Evolutionary conservation across 2,888 invertebrate species (phyloP).

Genomic region (Exephanes ischioxanthus): DNA sequence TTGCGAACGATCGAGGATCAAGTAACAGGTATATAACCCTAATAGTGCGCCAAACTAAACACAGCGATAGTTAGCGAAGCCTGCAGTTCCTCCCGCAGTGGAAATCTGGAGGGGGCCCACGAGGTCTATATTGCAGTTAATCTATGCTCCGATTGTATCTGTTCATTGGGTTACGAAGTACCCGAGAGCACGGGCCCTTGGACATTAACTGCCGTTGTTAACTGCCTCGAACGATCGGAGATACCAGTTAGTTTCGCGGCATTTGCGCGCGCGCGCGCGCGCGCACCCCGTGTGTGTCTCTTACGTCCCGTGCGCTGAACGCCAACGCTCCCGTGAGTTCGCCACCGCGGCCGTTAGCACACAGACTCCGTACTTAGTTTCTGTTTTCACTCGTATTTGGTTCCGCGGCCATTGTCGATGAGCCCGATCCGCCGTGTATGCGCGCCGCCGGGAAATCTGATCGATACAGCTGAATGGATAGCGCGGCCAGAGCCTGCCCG

Average conservation of each 20-base stretch:
- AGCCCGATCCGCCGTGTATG: neutral
- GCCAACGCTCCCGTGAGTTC: slow-evolving; percentile 16
- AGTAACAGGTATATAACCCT: slow-evolving; percentile 17
- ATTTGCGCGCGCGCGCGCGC: slow-evolving; percentile 73
- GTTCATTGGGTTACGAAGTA: slow-evolving; percentile 83
- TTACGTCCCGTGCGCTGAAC: slow-evolving; percentile 46
- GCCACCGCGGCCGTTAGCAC: neutral
- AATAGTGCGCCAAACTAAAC: slow-evolving; percentile 14
- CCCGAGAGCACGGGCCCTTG: slow-evolving; percentile 80
- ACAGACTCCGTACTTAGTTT: slow-evolving; percentile 16
- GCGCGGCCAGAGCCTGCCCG: neutral
- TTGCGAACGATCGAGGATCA: slow-evolving; percentile 26
- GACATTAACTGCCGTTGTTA: slow-evolving; percentile 84
- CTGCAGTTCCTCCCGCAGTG: slow-evolving; percentile 15
- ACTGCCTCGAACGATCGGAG: slow-evolving; percentile 82
- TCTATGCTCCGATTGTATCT: slow-evolving; percentile 84
- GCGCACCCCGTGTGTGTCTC: slow-evolving; percentile 65
- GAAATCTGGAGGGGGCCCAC: slow-evolving; percentile 63
- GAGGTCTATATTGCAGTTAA: slow-evolving; percentile 84
- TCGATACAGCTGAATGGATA: slow-evolving; percentile 31
- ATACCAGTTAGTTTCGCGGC: slow-evolving; percentile 81
- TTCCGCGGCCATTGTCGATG: neutral
- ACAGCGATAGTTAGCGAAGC: slow-evolving; percentile 34
- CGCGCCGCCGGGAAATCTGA: slow-evolving; percentile 10
- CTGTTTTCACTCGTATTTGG: slow-evolving; percentile 19